Percentiles rank a stretch among this genome's conserved stretches.
These are phyloP conservation scores for Pterois miles DNA, from an alignment of 2,797 vertebrate species.

Conservation along the genomic window DNA sequence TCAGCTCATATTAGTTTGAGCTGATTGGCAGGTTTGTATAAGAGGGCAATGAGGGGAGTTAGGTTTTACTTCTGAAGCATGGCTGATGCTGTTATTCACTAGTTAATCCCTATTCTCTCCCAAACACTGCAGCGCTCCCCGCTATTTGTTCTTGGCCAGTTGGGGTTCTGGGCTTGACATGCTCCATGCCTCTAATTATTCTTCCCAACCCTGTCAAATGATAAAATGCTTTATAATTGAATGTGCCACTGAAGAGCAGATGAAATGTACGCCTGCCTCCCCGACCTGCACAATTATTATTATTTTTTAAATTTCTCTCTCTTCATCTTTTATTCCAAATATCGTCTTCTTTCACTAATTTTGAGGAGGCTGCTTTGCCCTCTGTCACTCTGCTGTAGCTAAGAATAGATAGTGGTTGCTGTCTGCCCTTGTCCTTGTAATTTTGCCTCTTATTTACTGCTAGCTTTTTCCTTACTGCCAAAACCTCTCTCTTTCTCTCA, in stretches of 20 bases:
- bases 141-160: slow-evolving; percentile 56
- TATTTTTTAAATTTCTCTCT: background rate
- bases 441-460: slow-evolving; percentile 16
- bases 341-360: background rate
- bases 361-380: background rate
- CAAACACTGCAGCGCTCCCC: slow-evolving; percentile 23
- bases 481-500: background rate
- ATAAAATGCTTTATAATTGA: slow-evolving; percentile 42
- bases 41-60: slow-evolving; percentile 26
- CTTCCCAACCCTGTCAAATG: slow-evolving; percentile 38
- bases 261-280: slow-evolving; percentile 23
- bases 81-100: slow-evolving; percentile 51
- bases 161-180: slow-evolving; percentile 51
- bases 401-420: slow-evolving; percentile 7
- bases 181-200: slow-evolving; percentile 58
- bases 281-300: slow-evolving; percentile 9
- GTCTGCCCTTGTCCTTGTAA: slow-evolving; percentile 20
- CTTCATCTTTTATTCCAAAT: background rate
- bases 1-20: background rate
- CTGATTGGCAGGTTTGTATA: slow-evolving; percentile 41
- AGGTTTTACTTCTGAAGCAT: slow-evolving; percentile 49
- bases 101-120: slow-evolving; percentile 62
- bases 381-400: background rate
- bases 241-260: slow-evolving; percentile 33
- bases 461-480: background rate